Base-by-base conservation (phyloP, 2,113 vertebrate genomes). In the Phyllopteryx taeniolatus region DNA sequence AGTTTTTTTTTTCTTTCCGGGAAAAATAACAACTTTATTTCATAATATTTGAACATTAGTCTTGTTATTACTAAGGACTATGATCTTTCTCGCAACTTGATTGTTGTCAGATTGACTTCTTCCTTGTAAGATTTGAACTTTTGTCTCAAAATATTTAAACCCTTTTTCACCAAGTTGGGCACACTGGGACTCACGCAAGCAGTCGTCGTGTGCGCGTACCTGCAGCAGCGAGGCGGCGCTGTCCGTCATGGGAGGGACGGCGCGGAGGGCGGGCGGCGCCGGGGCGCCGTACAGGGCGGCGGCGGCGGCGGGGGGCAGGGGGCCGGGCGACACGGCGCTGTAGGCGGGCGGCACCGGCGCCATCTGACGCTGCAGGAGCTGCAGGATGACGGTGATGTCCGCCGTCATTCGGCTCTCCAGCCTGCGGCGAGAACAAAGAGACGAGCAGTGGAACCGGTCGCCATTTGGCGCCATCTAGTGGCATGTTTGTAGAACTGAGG, bases 381-480 rank as follows among this genome's bases (percentile, higher is more conserved):
- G 95, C 54, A 98, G 93, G 88, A 99, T 96, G 83, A 92, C 90
- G 14, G 85, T 94, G 84, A 99, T 95, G 70, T 99, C 96, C 69
- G 96, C 93, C 3, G 95, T 94, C 95, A 99, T 93, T 22, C 95
- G 94, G 70, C 93, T 95, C 91, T 99, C 98, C 92, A 99, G 78
- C 83, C 97, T 99, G 77, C 20, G 62, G 35, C n/a, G 65, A 66
- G 14, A 27, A 53, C 33, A 27, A 10, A 35, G 53, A 47, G 5
- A n/a, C 31, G 22, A 63, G 43, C 11, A 39, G 1, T 64, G 15
- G 27, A 15, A 27, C 27, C 27, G 27, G 27, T 27, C 27, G 27
- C 27, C 27, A 27, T 27, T 47, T 19, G 33, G 51, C 15, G 14
- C 6, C 11, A 47, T 49, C 15, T 49, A 4, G 7, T 47, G 7